These are phyloP conservation scores for Malthinus flaveolus DNA, from an alignment of 2,888 invertebrate genomes.

Conservation along the genomic window DNA sequence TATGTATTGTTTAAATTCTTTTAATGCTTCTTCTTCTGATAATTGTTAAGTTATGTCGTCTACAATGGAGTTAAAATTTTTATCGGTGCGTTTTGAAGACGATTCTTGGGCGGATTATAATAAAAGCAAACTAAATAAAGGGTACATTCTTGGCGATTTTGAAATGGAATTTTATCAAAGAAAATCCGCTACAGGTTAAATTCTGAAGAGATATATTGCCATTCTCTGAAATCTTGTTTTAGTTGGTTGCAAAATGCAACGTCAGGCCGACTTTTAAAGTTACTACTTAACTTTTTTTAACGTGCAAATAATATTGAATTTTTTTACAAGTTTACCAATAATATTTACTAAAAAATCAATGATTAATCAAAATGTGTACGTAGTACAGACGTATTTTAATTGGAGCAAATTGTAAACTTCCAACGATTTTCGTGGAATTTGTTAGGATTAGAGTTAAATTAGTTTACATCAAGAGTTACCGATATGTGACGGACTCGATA, in stretches of 20 bases:
- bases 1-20: background rate
- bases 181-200: conserved; percentile 25
- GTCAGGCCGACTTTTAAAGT: too few species aligned
- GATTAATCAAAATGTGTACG: too few species aligned
- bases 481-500: too few species aligned
- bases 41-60: conserved; percentile 45
- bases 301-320: too few species aligned
- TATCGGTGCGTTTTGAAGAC: conserved; percentile 27
- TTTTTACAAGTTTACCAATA: too few species aligned
- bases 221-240: conserved; percentile 17
- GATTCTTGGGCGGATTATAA: conserved; percentile 24
- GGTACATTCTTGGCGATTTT: conserved; percentile 45
- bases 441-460: too few species aligned
- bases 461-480: too few species aligned
- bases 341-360: too few species aligned
- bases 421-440: too few species aligned
- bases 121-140: conserved; percentile 40
- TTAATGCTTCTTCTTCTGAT: conserved; percentile 39
- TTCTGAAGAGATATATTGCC: conserved; percentile 29
- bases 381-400: too few species aligned
- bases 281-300: too few species aligned
- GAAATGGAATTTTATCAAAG: conserved; percentile 33
- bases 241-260: conserved; percentile 3
- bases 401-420: too few species aligned
- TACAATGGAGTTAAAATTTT: conserved; percentile 41